Conservation (phyloP, 2,113 vertebrate genomes). For the Daphoenositta chrysoptera region DNA sequence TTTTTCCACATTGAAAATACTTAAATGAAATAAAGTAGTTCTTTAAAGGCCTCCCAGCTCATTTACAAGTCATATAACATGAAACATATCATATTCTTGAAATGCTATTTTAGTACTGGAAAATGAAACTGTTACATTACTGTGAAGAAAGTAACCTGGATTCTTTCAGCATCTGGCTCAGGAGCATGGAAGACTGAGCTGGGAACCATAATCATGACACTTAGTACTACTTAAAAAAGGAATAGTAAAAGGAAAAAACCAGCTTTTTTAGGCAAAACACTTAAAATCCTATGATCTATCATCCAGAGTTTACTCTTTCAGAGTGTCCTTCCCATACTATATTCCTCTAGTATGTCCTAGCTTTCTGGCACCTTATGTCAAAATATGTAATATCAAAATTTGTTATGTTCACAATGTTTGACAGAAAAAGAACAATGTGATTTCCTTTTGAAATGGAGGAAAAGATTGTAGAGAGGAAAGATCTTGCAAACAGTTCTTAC, state of each 20-base stretch:
- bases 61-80: not conserved
- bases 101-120: not conserved
- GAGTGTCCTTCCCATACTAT: not conserved
- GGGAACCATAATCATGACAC: not conserved
- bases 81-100: not conserved
- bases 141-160: not conserved
- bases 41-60: not conserved
- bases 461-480: not conserved
- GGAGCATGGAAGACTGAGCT: not conserved
- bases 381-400: not conserved
- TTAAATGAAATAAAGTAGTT: not conserved
- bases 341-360: not conserved
- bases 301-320: not conserved
- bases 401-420: not conserved
- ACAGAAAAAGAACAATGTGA: not conserved
- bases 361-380: not conserved
- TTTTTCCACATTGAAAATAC: not conserved
- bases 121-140: not conserved
- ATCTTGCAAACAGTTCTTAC: not conserved
- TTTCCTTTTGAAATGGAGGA: not conserved
- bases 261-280: not conserved
- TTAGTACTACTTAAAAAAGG: not conserved
- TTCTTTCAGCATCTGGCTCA: not conserved
- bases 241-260: not conserved
- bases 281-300: not conserved